phyloP scores from a whole-genome alignment of 2,113 vertebrate species.

The Crocuta crocuta region DNA sequence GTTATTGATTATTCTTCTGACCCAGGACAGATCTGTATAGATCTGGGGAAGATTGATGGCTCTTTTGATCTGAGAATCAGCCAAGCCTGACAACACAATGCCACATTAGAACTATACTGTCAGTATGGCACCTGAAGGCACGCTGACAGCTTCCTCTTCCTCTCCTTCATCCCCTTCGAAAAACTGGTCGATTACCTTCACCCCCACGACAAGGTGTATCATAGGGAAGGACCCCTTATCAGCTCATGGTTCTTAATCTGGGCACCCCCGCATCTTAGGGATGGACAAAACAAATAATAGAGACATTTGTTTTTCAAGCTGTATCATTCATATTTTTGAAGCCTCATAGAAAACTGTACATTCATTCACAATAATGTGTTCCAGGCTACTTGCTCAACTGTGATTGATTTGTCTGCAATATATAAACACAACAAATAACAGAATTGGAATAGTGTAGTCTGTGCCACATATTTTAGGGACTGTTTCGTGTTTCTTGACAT shows the following conservation, averaged over 20 bases:
- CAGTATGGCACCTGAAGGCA: rapidly evolving
- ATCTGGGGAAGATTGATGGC: conserved; percentile 65
- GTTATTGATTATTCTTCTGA: conserved; percentile 64
- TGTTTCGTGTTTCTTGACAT: not conserved
- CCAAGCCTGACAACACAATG: not conserved
- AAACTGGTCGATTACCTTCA: not conserved
- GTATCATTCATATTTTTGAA: not conserved
- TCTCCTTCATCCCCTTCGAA: rapidly evolving
- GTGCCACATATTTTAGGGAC: not conserved
- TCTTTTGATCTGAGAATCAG: conserved; percentile 67
- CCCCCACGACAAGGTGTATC: not conserved
- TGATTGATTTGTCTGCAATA: not conserved
- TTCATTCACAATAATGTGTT: not conserved
- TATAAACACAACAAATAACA: not conserved
- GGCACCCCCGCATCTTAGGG: not conserved
- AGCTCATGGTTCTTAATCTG: not conserved
- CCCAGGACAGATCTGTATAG: conserved; percentile 54
- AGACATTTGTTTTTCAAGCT: not conserved
- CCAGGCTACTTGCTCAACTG: not conserved
- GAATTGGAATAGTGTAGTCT: no score
- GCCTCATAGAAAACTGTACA: no score
- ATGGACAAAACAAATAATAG: not conserved
- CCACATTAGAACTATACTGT: not conserved
- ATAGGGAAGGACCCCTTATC: not conserved
- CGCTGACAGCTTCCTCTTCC: rapidly evolving